Base-by-base conservation (phyloP, 2,888 invertebrate species). In the Nomada ruficornis region DNA sequence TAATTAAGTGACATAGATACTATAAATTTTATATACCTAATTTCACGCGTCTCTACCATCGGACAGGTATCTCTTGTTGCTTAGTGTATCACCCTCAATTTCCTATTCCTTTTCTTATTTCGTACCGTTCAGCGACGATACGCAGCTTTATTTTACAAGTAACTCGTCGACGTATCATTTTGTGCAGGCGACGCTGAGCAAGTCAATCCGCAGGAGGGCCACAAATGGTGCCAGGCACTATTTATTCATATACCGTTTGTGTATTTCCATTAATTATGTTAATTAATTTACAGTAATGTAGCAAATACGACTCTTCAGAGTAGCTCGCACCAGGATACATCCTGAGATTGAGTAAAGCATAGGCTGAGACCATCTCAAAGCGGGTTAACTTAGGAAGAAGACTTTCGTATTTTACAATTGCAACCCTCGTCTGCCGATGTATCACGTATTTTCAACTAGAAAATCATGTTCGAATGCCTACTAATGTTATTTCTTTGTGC, bases 221-320 rank as follows among this genome's bases (percentile, higher is more conserved):
- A 93, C 94, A 91, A 93, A 92, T 90, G 93, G 94, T 94, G 93
- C 93, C 93, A 94, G 94, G 94, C 94, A 94, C 94, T 93, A 93
- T 93, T 93, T 91, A 92, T 91, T 92, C 88, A 91, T 91, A 93
- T 93, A 94, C 92, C 92, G 73, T 80, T 72, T 91, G 94, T 91
- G 91, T 93, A 91, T 90, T 36, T 91, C 90, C 89, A 91, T 89
- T 87, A 84, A 82, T 81, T 69, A 88, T 55, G 82, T 86, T 86
- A 87, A 86, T 87, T 84, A 75, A 84, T 11, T 88, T 86, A 80
- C 82, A 86, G 76, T 89, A 80, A 87, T 84, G 86, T 88, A 88
- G 84, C 84, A 84, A 87, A 89, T 88, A 89, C 86, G 84, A 86
- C 83, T 86, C 87, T 84, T 86, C 88, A 91, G 89, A 91, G 89